Evolutionary conservation across 2,888 invertebrate genomes (phyloP), one percentile per base, ranked within the genome.

Genomic region (Heterodera filipjevi): DNA sequence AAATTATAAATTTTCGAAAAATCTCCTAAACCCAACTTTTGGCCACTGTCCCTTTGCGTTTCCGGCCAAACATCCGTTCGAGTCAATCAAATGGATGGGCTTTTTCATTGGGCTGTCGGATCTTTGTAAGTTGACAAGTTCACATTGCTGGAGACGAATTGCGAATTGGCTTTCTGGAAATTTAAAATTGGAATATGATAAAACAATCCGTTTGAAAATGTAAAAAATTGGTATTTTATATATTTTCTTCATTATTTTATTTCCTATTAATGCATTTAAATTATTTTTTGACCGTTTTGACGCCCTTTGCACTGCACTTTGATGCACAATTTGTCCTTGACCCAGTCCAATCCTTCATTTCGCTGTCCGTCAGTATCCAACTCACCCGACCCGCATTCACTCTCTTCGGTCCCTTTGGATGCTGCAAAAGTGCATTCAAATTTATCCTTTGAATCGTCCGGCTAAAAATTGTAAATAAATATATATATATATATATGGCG

Each of bases 251-350:
- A 22, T 49, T 49, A 16, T 49, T 14, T 0, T 6, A 39, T 49
- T 49, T 16, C 16, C 16, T 0, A 19, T 0, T 3, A 12, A 1
- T 5, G 16, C 10, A 49, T 49, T 5, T 49, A 3, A 49, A 16
- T 3, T 19, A 19, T 49, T 49, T 49, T 49, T 49, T 6, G 5
- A 22, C 22, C 22, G 49, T 53, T 59, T n/a, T 8, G 27, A 27
- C 27, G n/a, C n/a, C 27, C 19, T n/a, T 59, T 27, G 10, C 59
- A 59, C 27, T 19, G 6, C n/a, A 59, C n/a, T 59, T 59, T 59
- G 59, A 59, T 19, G 59, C 59, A 59, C 59, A 59, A n/a, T 59
- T 59, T 59, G 59, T 59, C 59, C 59, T n/a, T n/a, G n/a, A 27
- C 59, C 59, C 59, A 59, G n/a, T 59, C 27, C 27, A 59, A 59